These are phyloP conservation scores for Euleptes europaea DNA, from an alignment of 2,113 vertebrate species.

Conservation along the genomic window DNA sequence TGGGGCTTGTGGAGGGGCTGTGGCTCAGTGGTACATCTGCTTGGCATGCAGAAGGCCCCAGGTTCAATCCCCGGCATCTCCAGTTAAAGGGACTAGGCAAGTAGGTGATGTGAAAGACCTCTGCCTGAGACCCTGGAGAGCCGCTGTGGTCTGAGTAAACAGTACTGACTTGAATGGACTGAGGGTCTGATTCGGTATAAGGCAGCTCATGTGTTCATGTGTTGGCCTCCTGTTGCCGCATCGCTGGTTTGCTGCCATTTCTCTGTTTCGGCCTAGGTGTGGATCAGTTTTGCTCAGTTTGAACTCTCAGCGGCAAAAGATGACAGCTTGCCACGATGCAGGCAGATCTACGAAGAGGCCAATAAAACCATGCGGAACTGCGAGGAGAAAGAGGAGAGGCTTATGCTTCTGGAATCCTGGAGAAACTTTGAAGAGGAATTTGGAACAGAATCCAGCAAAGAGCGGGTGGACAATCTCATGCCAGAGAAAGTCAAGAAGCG, in stretches of 20 bases:
- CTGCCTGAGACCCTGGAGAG: no score
- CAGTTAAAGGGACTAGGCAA: no score
- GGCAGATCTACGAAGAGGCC: conserved; percentile 93
- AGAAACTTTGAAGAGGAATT: conserved; percentile 88
- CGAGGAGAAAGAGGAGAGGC: conserved; percentile 96
- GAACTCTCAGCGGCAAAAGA: conserved; percentile 85
- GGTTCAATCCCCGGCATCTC: no score
- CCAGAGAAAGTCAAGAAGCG: conserved; percentile 99
- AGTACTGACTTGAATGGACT: no score
- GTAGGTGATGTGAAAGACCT: no score
- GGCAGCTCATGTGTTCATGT: no score
- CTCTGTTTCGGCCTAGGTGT: conserved; percentile 78
- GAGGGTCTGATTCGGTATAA: no score
- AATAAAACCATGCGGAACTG: conserved; percentile 92
- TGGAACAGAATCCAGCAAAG: conserved; percentile 76
- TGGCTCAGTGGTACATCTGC: no score
- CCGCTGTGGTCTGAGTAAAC: no score
- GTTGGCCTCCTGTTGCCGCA: background rate
- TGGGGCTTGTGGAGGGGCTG: no score
- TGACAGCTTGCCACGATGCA: conserved; percentile 80
- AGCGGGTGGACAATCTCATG: conserved; percentile 90
- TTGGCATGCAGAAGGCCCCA: no score
- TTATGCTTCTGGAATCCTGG: conserved; percentile 97
- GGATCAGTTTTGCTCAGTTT: conserved; percentile 96
- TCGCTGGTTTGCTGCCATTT: background rate